Evolutionary conservation across 2,797 vertebrate genomes (phyloP).

Genomic region (Gymnothorax reevesii): DNA sequence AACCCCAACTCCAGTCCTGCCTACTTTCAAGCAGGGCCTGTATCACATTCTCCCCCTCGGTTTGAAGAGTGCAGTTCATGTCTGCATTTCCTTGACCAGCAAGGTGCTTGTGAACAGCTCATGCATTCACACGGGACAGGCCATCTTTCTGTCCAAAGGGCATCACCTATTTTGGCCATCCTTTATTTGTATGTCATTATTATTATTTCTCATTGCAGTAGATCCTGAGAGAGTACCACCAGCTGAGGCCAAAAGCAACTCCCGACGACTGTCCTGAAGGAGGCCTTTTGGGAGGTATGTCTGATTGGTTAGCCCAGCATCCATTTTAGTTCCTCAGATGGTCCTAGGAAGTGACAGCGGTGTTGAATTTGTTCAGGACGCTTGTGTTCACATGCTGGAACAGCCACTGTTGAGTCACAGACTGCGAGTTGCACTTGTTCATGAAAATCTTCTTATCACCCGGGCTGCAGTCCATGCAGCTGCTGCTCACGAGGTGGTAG

Average conservation of each 20-base stretch:
- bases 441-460: slow-evolving; percentile 89
- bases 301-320: slow-evolving; percentile 41
- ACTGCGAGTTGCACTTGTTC: slow-evolving; percentile 85
- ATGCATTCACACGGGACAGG: neutral
- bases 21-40: slow-evolving; percentile 72
- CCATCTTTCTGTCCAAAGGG: neutral
- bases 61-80: slow-evolving; percentile 56
- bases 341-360: slow-evolving; percentile 75
- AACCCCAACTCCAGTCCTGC: slow-evolving; percentile 45
- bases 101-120: slow-evolving; percentile 64
- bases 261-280: slow-evolving; percentile 63
- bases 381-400: slow-evolving; percentile 85
- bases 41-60: slow-evolving; percentile 75
- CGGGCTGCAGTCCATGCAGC: slow-evolving; percentile 85
- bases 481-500: slow-evolving; percentile 84
- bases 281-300: slow-evolving; percentile 50
- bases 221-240: slow-evolving; percentile 25
- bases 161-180: neutral
- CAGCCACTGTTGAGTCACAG: slow-evolving; percentile 87
- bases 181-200: neutral
- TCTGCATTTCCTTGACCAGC: slow-evolving; percentile 80
- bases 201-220: slow-evolving; percentile 19
- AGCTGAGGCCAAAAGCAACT: neutral
- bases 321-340: slow-evolving; percentile 43
- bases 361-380: slow-evolving; percentile 84